These are phyloP conservation scores for Hydrochoerus hydrochaeris DNA, from an alignment of 2,113 vertebrate genomes.

Conservation along the genomic window DNA sequence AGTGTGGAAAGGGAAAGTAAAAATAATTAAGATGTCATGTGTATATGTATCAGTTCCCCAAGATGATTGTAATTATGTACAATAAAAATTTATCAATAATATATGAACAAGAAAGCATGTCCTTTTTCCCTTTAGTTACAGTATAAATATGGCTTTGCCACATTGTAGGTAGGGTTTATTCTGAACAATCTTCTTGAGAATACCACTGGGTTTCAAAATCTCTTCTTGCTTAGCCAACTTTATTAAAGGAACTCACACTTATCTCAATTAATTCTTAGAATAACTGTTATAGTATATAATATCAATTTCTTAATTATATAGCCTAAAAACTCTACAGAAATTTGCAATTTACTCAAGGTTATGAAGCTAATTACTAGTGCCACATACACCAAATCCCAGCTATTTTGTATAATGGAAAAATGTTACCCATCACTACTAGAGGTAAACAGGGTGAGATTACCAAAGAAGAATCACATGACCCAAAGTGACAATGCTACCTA, in stretches of 20 bases:
- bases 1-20: neutral
- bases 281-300: neutral
- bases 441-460: neutral
- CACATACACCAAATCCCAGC: neutral
- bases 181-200: neutral
- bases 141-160: neutral
- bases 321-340: neutral
- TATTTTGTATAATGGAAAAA: neutral
- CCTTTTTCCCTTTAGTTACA: neutral
- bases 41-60: neutral
- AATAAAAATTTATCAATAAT: neutral
- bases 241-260: neutral
- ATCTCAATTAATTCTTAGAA: neutral
- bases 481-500: neutral
- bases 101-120: neutral
- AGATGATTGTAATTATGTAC: neutral
- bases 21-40: neutral
- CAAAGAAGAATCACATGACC: neutral
- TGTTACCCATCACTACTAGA: neutral
- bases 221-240: neutral
- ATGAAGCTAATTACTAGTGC: neutral
- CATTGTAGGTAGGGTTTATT: neutral
- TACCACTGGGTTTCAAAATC: no score
- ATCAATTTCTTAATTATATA: neutral
- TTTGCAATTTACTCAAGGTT: neutral